phyloP scores from a whole-genome alignment of 2,113 vertebrate genomes.

The Lepus americanus region DNA sequence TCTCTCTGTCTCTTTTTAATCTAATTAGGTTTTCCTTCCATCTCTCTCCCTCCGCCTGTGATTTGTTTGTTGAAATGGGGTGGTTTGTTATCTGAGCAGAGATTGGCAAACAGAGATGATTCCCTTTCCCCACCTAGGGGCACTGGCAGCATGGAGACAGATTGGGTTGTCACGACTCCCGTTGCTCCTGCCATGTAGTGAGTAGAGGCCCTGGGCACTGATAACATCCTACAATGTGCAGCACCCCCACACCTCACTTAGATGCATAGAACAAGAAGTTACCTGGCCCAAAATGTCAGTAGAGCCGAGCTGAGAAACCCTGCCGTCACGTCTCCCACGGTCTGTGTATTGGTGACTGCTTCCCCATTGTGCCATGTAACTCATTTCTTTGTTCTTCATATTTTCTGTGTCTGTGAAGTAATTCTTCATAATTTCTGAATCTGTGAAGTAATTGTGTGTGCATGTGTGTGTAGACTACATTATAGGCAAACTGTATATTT shows the following conservation, averaged over 20 bases:
- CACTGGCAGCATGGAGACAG: neutral
- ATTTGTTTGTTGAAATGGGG: neutral
- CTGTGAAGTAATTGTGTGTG: neutral
- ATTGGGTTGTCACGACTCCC: neutral
- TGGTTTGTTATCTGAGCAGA: slow-evolving; percentile 1
- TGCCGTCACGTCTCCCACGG: neutral
- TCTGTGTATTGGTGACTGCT: neutral
- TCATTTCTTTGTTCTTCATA: neutral
- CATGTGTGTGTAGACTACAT: neutral
- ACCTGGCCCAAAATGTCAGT: neutral
- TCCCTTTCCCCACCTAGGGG: neutral
- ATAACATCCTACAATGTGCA: neutral
- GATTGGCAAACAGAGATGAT: neutral
- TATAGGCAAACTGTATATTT: neutral
- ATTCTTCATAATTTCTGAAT: neutral
- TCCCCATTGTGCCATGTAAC: neutral
- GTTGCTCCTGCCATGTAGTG: neutral
- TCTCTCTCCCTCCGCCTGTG: rapidly evolving
- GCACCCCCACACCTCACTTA: no score
- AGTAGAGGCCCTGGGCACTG: neutral
- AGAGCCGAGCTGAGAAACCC: neutral
- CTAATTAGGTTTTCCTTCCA: neutral
- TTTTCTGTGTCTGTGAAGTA: slow-evolving; percentile 7
- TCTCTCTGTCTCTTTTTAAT: neutral
- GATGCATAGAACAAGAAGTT: neutral